phyloP scores from a whole-genome alignment of 1,140 invertebrate species.

The Gonioctena quinquepunctata region DNA sequence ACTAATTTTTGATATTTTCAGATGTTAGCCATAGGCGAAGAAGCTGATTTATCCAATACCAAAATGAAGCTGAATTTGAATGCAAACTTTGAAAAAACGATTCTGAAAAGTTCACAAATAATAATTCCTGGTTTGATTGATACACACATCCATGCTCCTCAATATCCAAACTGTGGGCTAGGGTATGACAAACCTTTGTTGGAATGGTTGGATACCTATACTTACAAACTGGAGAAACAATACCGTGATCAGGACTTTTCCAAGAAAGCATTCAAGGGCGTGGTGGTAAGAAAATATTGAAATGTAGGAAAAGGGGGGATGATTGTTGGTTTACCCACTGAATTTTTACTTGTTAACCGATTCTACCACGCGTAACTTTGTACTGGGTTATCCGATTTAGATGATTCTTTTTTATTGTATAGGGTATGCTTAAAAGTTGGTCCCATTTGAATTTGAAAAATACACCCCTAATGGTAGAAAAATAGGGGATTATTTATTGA shows the following conservation, averaged over 20 bases:
- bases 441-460: too few relatives aligned
- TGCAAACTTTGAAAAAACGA: constrained; percentile 19
- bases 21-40: constrained; percentile 12
- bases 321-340: too few relatives aligned
- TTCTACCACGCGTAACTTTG: too few relatives aligned
- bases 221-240: constrained; percentile 80
- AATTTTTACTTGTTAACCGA: too few relatives aligned
- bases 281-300: constrained; percentile 81
- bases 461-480: too few relatives aligned
- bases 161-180: constrained; percentile 81
- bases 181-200: constrained; percentile 79
- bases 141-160: constrained; percentile 87
- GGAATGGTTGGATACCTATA: constrained; percentile 86
- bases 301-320: too few relatives aligned
- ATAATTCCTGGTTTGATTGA: constrained; percentile 88
- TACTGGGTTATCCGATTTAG: too few relatives aligned
- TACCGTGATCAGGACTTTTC: constrained; percentile 75
- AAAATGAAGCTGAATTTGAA: constrained; percentile 28
- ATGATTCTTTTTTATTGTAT: too few relatives aligned
- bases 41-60: neutral
- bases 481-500: too few relatives aligned
- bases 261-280: constrained; percentile 69
- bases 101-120: constrained; percentile 66
- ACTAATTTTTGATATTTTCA: constrained; percentile 7
- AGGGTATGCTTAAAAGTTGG: too few relatives aligned